A percentile compares a stretch with the other conserved stretches of the same genome.
Evolutionary conservation across 2,888 invertebrate genomes (phyloP).

Genomic region (Cerastis leucographa): DNA sequence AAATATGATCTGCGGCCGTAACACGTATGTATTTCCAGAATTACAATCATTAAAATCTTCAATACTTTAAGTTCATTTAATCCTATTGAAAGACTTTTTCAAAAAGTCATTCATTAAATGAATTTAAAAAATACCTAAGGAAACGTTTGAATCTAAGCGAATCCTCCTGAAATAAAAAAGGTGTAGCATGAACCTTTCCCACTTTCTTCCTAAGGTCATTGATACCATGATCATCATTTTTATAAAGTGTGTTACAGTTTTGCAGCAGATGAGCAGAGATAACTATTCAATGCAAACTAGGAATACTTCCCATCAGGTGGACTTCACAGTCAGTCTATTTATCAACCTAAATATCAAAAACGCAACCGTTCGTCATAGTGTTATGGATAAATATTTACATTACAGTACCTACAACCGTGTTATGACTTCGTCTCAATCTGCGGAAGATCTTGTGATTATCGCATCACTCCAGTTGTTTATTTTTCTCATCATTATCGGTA

Average conservation of each 20-base stretch:
- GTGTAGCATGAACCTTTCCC: neutral
- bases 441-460: neutral
- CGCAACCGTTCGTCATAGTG: neutral
- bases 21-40: no score
- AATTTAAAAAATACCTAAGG: no score
- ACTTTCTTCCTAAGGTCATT: neutral
- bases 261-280: neutral
- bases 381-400: constrained; percentile 21
- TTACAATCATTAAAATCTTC: no score
- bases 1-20: no score
- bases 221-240: neutral
- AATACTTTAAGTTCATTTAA: no score
- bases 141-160: no score
- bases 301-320: constrained; percentile 4
- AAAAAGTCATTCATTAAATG: no score
- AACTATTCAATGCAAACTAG: neutral
- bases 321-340: neutral
- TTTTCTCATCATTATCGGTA: neutral
- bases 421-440: neutral
- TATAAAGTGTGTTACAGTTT: neutral
- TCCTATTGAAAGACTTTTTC: no score
- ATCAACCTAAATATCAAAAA: constrained; percentile 1
- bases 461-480: constrained; percentile 11
- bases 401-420: constrained; percentile 2
- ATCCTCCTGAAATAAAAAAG: neutral